Conservation (phyloP, 2,113 vertebrate species). For the Daubentonia madagascariensis region DNA sequence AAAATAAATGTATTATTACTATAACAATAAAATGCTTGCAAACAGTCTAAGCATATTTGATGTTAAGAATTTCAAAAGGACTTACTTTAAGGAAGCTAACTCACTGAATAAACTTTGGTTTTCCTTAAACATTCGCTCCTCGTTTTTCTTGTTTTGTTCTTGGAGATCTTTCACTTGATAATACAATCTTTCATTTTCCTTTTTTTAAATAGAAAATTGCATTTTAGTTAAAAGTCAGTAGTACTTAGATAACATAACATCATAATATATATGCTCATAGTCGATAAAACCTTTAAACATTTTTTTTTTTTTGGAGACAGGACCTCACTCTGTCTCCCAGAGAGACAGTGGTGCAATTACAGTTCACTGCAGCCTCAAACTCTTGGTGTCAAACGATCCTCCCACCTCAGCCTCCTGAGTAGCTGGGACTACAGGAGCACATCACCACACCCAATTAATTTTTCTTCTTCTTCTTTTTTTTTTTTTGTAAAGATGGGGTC, state of each 20-base stretch:
- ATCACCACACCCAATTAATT: too few species aligned
- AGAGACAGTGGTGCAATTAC: too few species aligned
- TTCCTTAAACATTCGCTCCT: constrained; percentile 94
- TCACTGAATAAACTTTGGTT: constrained; percentile 91
- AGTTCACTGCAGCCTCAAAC: too few species aligned
- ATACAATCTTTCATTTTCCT: constrained; percentile 96
- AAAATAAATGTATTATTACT: constrained; percentile 13
- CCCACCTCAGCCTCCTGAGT: too few species aligned
- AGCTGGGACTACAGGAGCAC: too few species aligned
- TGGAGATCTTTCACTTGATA: constrained; percentile 92
- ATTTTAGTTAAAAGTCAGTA: constrained; percentile 46
- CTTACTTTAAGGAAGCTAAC: constrained; percentile 88
- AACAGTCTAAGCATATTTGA: neutral
- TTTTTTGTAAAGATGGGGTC: too few species aligned
- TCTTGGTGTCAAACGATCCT: too few species aligned
- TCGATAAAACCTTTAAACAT: neutral
- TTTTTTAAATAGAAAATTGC: constrained; percentile 49
- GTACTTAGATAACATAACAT: neutral
- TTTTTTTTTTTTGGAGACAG: neutral
- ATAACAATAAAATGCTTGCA: neutral
- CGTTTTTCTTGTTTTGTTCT: constrained; percentile 88
- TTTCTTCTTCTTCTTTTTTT: too few species aligned
- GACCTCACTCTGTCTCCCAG: too few species aligned
- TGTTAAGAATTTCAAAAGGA: constrained; percentile 45
- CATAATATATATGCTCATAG: neutral